Conservation (phyloP, 2,113 vertebrate species). For the Heloderma charlesbogerti region DNA sequence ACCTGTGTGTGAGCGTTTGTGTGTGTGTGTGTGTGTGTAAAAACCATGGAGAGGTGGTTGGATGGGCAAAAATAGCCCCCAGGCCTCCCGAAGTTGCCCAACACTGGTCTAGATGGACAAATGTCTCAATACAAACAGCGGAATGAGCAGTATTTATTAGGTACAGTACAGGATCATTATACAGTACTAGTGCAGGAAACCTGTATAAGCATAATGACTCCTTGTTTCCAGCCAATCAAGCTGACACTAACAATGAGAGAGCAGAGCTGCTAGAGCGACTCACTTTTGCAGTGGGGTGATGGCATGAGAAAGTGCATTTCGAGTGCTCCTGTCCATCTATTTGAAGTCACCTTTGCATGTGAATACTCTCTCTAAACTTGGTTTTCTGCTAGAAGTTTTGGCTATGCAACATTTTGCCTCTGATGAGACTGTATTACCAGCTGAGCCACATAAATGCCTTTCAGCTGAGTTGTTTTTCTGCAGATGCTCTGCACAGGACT, state of each 20-base stretch:
- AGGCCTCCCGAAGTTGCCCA: too few species aligned
- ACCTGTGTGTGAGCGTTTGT: too few species aligned
- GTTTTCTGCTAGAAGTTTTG: background rate
- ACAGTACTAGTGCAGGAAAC: background rate
- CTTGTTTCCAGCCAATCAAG: background rate
- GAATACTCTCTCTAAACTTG: background rate
- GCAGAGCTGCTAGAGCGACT: background rate
- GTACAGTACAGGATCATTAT: background rate
- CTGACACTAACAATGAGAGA: background rate
- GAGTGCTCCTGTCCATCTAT: background rate
- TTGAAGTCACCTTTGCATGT: background rate
- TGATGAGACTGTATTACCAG: background rate
- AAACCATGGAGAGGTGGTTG: too few species aligned
- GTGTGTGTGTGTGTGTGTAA: too few species aligned
- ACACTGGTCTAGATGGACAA: background rate
- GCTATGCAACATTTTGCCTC: background rate
- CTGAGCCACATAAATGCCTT: background rate
- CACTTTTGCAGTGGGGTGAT: background rate
- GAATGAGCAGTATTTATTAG: background rate
- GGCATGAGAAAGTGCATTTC: background rate
- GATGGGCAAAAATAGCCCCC: too few species aligned
- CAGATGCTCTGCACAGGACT: background rate
- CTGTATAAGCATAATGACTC: background rate
- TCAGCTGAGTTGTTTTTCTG: constrained; percentile 13
- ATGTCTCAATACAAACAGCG: background rate